A percentile compares a stretch with the other conserved stretches of the same genome.
Conservation (phyloP, 2,113 vertebrate genomes). For the Callocephalon fimbriatum region DNA sequence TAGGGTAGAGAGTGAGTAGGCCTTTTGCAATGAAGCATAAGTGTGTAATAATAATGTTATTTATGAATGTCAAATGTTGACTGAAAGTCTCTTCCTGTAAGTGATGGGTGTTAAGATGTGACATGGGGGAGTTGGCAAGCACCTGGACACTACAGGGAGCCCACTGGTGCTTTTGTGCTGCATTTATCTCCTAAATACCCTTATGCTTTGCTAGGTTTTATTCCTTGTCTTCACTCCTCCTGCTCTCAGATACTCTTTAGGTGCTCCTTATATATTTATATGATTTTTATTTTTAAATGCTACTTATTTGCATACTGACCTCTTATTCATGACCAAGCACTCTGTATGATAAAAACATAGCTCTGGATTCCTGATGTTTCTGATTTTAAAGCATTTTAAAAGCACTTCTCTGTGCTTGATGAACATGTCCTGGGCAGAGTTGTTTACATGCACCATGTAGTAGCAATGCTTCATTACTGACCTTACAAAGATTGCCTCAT, state of each 20-base stretch:
- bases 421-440: neutral
- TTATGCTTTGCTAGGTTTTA: neutral
- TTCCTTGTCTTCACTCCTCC: neutral
- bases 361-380: neutral
- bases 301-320: conserved; percentile 76
- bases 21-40: neutral
- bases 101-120: conserved; percentile 23
- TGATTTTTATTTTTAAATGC: conserved; percentile 58
- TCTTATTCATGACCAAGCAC: conserved; percentile 75
- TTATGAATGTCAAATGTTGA: neutral
- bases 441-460: neutral
- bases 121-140: conserved; percentile 30
- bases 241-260: neutral
- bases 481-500: neutral
- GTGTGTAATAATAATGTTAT: neutral
- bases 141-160: conserved; percentile 15
- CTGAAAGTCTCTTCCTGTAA: neutral
- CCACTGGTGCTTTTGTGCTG: conserved; percentile 48
- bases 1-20: neutral
- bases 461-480: neutral
- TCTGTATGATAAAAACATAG: conserved; percentile 53
- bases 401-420: neutral
- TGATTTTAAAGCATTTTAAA: conserved; percentile 14
- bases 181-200: conserved; percentile 39
- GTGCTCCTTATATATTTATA: conserved; percentile 47